Evolutionary conservation across 1,140 invertebrate genomes (phyloP).

Genomic region (Drosophila albomicans): DNA sequence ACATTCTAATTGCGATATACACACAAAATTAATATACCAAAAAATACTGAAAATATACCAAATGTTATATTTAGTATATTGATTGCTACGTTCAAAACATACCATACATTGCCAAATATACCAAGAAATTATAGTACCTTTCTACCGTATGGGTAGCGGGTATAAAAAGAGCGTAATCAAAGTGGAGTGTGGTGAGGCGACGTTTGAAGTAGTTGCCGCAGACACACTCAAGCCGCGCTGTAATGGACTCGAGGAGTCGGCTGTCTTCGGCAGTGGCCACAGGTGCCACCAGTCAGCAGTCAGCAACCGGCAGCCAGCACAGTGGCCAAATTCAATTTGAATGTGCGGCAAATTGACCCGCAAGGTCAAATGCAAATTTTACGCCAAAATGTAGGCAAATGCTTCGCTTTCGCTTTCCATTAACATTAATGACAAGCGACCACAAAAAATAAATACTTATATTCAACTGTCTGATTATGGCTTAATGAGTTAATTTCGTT

Average conservation of each 20-base stretch:
- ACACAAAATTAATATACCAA: too few relatives aligned
- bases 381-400: constrained; percentile 7
- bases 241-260: constrained; percentile 3
- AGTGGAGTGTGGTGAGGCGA: neutral
- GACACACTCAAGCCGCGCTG: constrained; percentile 14
- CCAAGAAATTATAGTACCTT: too few relatives aligned
- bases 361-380: constrained; percentile 26
- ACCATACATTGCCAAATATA: too few relatives aligned
- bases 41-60: too few relatives aligned
- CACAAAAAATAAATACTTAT: neutral
- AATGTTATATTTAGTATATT: too few relatives aligned
- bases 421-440: neutral
- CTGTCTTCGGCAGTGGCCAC: neutral
- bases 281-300: neutral
- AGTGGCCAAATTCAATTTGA: constrained; percentile 53
- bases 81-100: too few relatives aligned
- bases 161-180: neutral
- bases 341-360: constrained; percentile 22
- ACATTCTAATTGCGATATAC: too few relatives aligned
- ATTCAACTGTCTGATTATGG: constrained; percentile 15
- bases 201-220: constrained; percentile 27
- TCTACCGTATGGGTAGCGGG: too few relatives aligned
- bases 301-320: constrained; percentile 1
- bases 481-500: constrained; percentile 14
- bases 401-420: neutral